phyloP scores from a whole-genome alignment of 2,888 invertebrate genomes.

The Euplagia quadripunctaria region DNA sequence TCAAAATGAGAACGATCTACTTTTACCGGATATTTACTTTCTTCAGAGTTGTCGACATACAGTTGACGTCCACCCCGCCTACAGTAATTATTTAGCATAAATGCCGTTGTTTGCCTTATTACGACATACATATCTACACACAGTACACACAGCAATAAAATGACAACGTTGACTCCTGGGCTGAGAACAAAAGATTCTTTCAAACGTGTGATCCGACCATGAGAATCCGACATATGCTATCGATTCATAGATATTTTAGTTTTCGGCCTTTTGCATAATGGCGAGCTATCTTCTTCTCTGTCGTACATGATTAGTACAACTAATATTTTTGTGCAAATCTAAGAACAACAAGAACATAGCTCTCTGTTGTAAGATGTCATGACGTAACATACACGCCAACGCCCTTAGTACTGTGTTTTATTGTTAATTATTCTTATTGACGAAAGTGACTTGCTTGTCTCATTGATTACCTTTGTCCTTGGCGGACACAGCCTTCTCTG shows the following conservation, averaged over 20 bases:
- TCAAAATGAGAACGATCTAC: neutral
- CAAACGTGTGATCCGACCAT: neutral
- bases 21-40: neutral
- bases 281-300: no score
- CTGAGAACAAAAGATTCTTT: neutral
- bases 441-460: no score
- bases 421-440: neutral
- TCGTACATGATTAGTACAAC: neutral
- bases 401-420: neutral
- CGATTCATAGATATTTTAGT: neutral
- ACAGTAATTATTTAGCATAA: neutral
- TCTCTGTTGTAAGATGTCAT: neutral
- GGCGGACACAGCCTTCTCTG: no score
- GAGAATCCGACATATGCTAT: neutral
- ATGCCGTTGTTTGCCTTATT: neutral
- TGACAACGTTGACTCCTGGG: neutral
- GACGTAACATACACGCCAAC: no score
- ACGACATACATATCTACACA: no score
- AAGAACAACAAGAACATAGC: neutral
- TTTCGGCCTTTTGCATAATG: neutral
- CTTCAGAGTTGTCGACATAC: neutral
- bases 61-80: neutral
- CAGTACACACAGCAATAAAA: neutral
- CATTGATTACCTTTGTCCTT: no score
- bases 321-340: no score